Percentiles rank a stretch among this genome's conserved stretches.
These are phyloP conservation scores for Drosophila mauritiana DNA, from an alignment of 1,140 invertebrate genomes.

Conservation along the genomic window DNA sequence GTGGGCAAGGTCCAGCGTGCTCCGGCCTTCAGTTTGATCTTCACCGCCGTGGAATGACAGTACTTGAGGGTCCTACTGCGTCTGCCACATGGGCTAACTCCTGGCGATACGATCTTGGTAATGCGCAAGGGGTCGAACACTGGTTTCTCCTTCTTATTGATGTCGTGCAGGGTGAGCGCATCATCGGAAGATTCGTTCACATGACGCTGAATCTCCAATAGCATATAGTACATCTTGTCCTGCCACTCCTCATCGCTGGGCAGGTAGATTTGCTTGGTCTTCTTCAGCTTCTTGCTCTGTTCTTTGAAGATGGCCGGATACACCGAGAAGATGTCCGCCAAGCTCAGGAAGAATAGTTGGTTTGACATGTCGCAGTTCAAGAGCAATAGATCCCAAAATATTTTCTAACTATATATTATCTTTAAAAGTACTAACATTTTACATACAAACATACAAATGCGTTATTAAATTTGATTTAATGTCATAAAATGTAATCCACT, in stretches of 20 bases:
- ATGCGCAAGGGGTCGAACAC: constrained; percentile 67
- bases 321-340: constrained; percentile 84
- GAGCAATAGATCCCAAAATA: background rate
- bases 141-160: constrained; percentile 70
- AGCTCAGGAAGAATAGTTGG: constrained; percentile 79
- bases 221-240: constrained; percentile 89
- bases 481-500: background rate
- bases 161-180: constrained; percentile 60
- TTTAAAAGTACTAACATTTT: no score
- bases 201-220: constrained; percentile 89
- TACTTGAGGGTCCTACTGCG: constrained; percentile 49
- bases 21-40: constrained; percentile 51
- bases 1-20: constrained; percentile 85
- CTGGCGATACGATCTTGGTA: constrained; percentile 58
- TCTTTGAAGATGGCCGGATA: constrained; percentile 84
- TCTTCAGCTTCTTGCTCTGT: constrained; percentile 61
- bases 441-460: no score
- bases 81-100: constrained; percentile 55
- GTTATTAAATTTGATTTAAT: background rate
- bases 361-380: constrained; percentile 60
- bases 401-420: no score
- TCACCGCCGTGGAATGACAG: constrained; percentile 62
- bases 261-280: constrained; percentile 85
- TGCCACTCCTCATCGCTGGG: constrained; percentile 91
- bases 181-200: constrained; percentile 72